Evolutionary conservation across 2,797 vertebrate genomes (phyloP), one percentile per base, ranked within the genome.

Genomic region (Melanogrammus aeglefinus): DNA sequence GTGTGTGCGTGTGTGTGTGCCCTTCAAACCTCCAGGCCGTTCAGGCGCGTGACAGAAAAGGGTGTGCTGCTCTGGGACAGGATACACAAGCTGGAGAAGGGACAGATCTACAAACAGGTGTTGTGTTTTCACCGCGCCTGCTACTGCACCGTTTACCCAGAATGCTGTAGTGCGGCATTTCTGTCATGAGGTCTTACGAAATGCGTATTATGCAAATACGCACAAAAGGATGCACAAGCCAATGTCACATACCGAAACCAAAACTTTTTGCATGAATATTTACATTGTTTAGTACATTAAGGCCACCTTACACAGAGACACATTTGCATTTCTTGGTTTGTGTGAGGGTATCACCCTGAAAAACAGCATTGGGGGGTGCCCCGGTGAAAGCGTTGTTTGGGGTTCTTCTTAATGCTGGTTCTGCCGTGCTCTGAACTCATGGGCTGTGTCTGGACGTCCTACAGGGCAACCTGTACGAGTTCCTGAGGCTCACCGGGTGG

Each of bases 91-190:
- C 86, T 99, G 86, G 96, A 98, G 88, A 99, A 99, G 85, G 98
- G 97, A 80, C 94, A 97, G 91, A 99, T 97, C 89, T 99, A 99
- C 92, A 99, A 99, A 90, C 98, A 99, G 97, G 98, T 99, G 36
- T 72, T 75, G 69, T 75, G 36, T 31, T 76, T 75, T 33, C 79
- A 71, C 24, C 24, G 71, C 74, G 35, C 33, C 73, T 29, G 18
- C 31, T 66, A n/a, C 13, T 70, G 70, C 13, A 8, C 63, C 9
- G 63, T 4, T 27, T 27, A 12, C 12, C 3, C 8, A 12, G 57
- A 63, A 63, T 27, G n/a, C 63, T 12, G 24, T 24, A 4, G 9
- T 27, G 24, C n/a, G 10, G 63, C n/a, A 69, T 27, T 69, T 3
- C n/a, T 27, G 63, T 27, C 24, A 69, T n/a, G 21, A n/a, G 8